A percentile compares a stretch with the other conserved stretches of the same genome.
phyloP scores from a whole-genome alignment of 2,888 invertebrate species.

The Tiliacea citrago region DNA sequence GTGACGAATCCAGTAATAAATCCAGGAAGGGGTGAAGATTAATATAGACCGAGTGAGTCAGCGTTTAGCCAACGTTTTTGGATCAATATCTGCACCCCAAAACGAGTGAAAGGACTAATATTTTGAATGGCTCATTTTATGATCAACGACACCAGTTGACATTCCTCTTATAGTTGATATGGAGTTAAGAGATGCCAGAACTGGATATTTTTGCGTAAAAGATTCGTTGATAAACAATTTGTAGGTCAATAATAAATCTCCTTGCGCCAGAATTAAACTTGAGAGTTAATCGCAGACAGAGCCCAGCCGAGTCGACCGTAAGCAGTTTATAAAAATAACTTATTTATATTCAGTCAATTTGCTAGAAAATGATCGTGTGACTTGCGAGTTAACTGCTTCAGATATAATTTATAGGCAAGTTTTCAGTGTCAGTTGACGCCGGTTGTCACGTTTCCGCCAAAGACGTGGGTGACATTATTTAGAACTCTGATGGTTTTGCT shows the following conservation, averaged over 20 bases:
- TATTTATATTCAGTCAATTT: conserved; percentile 36
- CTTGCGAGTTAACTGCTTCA: conserved; percentile 44
- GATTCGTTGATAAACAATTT: conserved; percentile 24
- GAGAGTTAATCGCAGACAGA: conserved; percentile 25
- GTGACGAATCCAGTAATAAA: conserved; percentile 81
- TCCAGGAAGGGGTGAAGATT: conserved; percentile 78
- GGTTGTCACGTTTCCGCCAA: conserved; percentile 43
- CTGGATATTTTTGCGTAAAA: conserved; percentile 13
- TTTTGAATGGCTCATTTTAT: conserved; percentile 36
- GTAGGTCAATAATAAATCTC: conserved; percentile 20
- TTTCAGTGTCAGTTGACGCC: conserved; percentile 48
- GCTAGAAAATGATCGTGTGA: conserved; percentile 37
- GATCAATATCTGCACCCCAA: conserved; percentile 71
- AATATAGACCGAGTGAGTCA: conserved; percentile 79
- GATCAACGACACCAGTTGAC: conserved; percentile 19
- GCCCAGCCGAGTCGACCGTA: conserved; percentile 7
- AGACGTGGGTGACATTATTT: conserved; percentile 55
- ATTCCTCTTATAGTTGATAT: conserved; percentile 19
- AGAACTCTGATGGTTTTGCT: conserved; percentile 39
- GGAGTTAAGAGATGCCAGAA: conserved; percentile 29
- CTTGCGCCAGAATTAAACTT: conserved; percentile 7
- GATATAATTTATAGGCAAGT: conserved; percentile 55
- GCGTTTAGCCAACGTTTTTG: conserved; percentile 76
- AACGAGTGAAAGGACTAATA: conserved; percentile 60
- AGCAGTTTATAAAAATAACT: conserved; percentile 23